Percentiles rank a stretch among this genome's conserved stretches.
Evolutionary conservation across 2,113 vertebrate genomes (phyloP).

Genomic region (Pterocles gutturalis): DNA sequence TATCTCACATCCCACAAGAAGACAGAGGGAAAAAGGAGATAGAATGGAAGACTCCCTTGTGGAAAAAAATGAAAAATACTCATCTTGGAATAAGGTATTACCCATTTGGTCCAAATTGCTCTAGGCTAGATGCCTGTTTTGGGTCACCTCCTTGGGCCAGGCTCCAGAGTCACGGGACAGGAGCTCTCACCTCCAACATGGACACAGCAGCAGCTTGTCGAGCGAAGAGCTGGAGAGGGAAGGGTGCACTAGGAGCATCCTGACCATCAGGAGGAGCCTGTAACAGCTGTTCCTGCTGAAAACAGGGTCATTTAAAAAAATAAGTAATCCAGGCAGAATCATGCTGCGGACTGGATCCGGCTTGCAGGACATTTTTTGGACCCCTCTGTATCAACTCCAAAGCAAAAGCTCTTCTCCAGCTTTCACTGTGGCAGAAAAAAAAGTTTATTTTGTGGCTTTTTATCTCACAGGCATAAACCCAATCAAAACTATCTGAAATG

Average conservation of each 20-base stretch:
- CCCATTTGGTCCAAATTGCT: conserved; percentile 1
- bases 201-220: conserved; percentile 6
- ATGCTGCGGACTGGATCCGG: conserved; percentile 3
- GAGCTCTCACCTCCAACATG: background rate
- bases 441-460: background rate
- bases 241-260: background rate
- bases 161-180: background rate
- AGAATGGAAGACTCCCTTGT: background rate
- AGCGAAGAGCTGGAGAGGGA: background rate
- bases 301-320: conserved; percentile 47
- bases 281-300: conserved; percentile 31
- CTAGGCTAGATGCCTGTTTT: background rate
- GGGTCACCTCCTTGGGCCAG: background rate
- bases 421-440: background rate
- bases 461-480: conserved; percentile 27
- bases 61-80: background rate
- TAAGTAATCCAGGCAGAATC: conserved; percentile 26
- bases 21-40: background rate
- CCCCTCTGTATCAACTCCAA: background rate
- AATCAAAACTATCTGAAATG: conserved; percentile 43
- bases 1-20: background rate
- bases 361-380: conserved; percentile 22
- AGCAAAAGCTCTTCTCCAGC: conserved; percentile 31
- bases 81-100: conserved; percentile 3
- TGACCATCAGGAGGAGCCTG: background rate